phyloP scores from a whole-genome alignment of 1,140 invertebrate genomes.

The Drosophila parabipectinata region DNA sequence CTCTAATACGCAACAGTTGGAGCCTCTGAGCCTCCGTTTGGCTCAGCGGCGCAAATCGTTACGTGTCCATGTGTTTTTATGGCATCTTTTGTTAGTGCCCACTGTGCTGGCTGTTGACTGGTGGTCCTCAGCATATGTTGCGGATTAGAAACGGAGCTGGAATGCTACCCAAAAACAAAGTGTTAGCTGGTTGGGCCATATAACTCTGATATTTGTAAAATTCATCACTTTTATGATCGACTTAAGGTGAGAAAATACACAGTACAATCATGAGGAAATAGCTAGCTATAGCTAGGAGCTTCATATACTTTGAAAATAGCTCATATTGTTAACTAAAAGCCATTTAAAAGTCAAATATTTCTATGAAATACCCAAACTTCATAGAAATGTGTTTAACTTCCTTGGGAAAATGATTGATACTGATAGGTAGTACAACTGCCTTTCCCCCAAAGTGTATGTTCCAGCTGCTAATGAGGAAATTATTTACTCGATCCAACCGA shows the following conservation, averaged over 20 bases:
- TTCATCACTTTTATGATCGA: conserved; percentile 42
- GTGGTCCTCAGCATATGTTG: conserved; percentile 58
- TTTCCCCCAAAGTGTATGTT: neutral
- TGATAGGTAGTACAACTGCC: neutral
- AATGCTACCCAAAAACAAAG: neutral
- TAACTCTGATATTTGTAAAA: conserved; percentile 4
- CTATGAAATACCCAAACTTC: neutral
- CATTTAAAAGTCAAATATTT: neutral
- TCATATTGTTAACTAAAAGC: too few species aligned
- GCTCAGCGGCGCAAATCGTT: conserved; percentile 66
- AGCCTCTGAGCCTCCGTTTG: conserved; percentile 1
- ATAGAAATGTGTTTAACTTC: neutral
- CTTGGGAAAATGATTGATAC: neutral
- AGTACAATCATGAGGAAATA: neutral
- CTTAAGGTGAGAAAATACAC: neutral
- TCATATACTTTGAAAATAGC: neutral
- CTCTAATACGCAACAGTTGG: conserved; percentile 70
- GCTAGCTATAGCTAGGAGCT: neutral
- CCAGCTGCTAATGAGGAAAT: neutral
- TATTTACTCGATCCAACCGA: neutral
- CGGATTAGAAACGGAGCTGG: conserved; percentile 71
- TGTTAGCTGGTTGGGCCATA: neutral
- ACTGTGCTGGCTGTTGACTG: conserved; percentile 16
- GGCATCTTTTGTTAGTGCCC: conserved; percentile 65
- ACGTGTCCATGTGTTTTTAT: conserved; percentile 71